Conservation (phyloP, 2,113 vertebrate genomes). For the Embiotoca jacksoni region DNA sequence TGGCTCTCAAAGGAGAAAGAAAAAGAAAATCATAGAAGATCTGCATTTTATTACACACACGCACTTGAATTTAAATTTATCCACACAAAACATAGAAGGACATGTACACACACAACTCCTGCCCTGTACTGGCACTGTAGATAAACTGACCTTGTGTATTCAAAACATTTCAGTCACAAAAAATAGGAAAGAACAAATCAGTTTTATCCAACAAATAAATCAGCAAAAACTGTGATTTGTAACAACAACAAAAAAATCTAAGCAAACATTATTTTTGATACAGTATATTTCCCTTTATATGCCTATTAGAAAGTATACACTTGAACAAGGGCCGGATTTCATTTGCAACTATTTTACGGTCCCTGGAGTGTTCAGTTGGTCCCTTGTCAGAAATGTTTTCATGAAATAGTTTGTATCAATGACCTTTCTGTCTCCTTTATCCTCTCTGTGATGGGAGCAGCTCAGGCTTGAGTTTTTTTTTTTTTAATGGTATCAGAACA, state of each 20-base stretch:
- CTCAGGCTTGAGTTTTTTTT: no score
- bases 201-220: no score
- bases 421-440: no score
- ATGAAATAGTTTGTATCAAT: no score
- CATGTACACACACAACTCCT: neutral
- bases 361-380: neutral
- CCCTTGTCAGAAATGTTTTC: neutral
- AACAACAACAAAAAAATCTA: neutral
- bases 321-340: neutral
- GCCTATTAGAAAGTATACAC: neutral
- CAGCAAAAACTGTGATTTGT: neutral
- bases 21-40: no score
- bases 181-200: no score
- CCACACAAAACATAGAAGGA: neutral
- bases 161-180: no score
- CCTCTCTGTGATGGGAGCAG: no score
- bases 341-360: neutral
- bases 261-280: neutral
- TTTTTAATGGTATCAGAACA: neutral
- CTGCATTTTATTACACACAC: no score
- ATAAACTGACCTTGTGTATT: neutral
- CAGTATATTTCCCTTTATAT: slow-evolving; percentile 27
- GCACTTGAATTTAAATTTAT: neutral
- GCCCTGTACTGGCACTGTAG: neutral
- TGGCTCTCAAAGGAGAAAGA: no score